phyloP scores from a whole-genome alignment of 2,113 vertebrate species.

The Galemys pyrenaicus region DNA sequence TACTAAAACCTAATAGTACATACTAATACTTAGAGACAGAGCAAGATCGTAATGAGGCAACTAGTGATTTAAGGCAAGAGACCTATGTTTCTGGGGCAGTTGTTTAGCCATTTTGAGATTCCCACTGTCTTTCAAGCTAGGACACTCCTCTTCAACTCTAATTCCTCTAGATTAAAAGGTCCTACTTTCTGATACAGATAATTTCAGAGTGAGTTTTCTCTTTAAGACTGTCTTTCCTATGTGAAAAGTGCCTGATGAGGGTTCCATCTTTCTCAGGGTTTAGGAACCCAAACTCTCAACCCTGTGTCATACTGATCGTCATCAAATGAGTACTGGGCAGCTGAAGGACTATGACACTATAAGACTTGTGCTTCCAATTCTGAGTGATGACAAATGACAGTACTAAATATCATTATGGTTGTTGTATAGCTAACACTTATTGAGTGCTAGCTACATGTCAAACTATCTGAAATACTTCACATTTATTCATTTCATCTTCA shows the following conservation, averaged over 20 bases:
- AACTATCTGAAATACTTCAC: background rate
- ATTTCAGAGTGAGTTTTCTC: background rate
- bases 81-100: background rate
- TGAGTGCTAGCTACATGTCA: background rate
- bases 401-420: background rate
- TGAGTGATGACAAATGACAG: background rate
- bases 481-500: constrained; percentile 10
- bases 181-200: background rate
- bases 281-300: background rate
- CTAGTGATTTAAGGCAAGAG: background rate
- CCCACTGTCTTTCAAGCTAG: background rate
- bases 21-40: background rate
- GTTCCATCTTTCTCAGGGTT: background rate
- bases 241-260: background rate
- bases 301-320: background rate
- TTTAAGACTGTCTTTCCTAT: background rate
- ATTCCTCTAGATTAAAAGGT: background rate
- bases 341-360: background rate
- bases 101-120: background rate
- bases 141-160: background rate
- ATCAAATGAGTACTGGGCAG: background rate
- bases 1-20: background rate
- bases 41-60: background rate
- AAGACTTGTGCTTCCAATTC: background rate
- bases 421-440: background rate